Conservation (phyloP, 2,797 vertebrate species). For the Sebastes variabilis region DNA sequence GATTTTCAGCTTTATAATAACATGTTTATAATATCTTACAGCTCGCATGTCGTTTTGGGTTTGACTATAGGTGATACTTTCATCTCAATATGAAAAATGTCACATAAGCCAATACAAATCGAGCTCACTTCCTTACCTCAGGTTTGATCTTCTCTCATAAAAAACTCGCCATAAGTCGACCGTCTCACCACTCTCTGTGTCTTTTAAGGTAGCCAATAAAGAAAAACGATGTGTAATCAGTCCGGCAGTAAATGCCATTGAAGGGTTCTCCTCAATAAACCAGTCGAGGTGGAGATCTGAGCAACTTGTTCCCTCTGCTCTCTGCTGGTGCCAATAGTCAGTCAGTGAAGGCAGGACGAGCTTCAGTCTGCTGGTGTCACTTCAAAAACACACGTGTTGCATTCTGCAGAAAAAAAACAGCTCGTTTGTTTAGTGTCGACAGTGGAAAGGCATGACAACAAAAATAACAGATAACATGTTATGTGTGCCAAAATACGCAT, state of each 20-base stretch:
- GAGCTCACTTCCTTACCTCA: conserved; percentile 37
- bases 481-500: neutral
- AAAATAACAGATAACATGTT: neutral
- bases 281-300: neutral
- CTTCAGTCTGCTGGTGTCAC: neutral
- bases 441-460: neutral
- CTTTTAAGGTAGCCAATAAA: neutral
- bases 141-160: neutral
- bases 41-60: neutral
- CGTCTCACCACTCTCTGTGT: neutral
- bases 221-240: neutral
- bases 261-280: neutral
- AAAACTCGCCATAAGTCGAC: neutral
- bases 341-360: conserved; percentile 5
- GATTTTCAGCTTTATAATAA: neutral
- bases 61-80: neutral
- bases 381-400: neutral
- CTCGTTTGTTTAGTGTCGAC: neutral
- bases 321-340: conserved; percentile 20
- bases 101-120: neutral
- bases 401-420: neutral
- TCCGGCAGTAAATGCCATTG: neutral
- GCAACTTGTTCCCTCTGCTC: conserved; percentile 11
- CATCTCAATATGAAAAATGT: neutral
- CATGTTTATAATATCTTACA: neutral